Evolutionary conservation across 1,140 invertebrate species (phyloP), one percentile per base, ranked within the genome.

Genomic region (Heliconius eleuchia): DNA sequence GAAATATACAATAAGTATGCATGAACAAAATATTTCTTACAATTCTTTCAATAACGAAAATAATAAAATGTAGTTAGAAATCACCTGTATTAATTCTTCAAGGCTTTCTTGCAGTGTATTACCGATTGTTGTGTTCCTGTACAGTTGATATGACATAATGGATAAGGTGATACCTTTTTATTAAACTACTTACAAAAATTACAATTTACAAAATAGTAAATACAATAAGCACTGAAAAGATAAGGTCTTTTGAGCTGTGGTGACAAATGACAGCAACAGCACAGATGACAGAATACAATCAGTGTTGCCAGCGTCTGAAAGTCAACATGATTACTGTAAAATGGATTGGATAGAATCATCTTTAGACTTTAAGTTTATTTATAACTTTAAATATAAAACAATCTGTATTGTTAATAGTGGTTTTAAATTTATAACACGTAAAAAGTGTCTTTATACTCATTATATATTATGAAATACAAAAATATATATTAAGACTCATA

Each of bases 71-170:
- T 66, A 27, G 23, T 27, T 66, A 66, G n/a, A 60, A 60, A 79
- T 79, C 81, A 93, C 92, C 82, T 94, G 91, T 83, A 93, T 94
- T 75, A 94, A 83, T 88, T 93, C 91, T 34, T 93, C 92, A 37
- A 94, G 95, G 92, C 97, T 99, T 95, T 99, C 99, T 94, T 99
- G 98, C 72, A 99, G 94, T 1, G 99, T 99, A 91, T 99, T 98
- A 1, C 99, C 99, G 80, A 99, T 95, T 1, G 99, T 99, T 19
- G 99, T 99, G 89, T 99, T 99, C 93, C 99, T 96, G 92, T 99
- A 99, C 23, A 99, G 95, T 95, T 99, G 99, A 95, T 99, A 99
- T 83, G 98, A 97, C 98, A 98, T 98, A 79, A 83, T 71, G 60
- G 60, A 66, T 66, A 71, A 71, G 18, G 9, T 37, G 9, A 71